These are phyloP conservation scores for Macroglossus sobrinus DNA, from an alignment of 2,113 vertebrate species.

Conservation along the genomic window DNA sequence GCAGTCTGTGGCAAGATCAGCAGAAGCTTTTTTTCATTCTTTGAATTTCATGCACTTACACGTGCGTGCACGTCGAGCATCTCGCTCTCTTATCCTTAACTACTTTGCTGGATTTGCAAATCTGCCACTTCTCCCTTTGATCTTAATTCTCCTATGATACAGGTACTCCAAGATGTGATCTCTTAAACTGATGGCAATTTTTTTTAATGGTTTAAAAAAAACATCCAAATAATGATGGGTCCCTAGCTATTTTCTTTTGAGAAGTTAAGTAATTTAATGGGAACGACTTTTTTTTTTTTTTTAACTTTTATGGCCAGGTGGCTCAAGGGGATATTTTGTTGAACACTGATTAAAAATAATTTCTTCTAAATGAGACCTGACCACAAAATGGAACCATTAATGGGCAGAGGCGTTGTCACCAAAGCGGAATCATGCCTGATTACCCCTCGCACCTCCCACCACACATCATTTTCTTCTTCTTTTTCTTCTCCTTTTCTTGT, in stretches of 20 bases:
- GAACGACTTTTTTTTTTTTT: constrained; percentile 16
- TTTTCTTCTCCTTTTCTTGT: constrained; percentile 76
- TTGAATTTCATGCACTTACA: background rate
- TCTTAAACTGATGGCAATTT: constrained; percentile 81
- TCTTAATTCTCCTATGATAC: constrained; percentile 81
- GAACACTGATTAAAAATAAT: constrained; percentile 90
- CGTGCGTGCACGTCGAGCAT: background rate
- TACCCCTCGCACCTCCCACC: constrained; percentile 77
- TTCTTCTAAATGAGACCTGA: constrained; percentile 90
- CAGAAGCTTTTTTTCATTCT: background rate
- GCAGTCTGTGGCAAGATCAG: background rate
- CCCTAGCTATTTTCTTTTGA: constrained; percentile 83
- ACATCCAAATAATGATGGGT: constrained; percentile 80
- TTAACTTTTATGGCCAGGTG: constrained; percentile 83
- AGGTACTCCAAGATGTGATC: constrained; percentile 80
- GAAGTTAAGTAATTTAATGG: constrained; percentile 85
- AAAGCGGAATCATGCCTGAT: constrained; percentile 82
- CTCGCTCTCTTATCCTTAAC: constrained; percentile 27
- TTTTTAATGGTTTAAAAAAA: constrained; percentile 82
- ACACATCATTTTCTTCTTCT: constrained; percentile 72
- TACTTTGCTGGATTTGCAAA: constrained; percentile 57
- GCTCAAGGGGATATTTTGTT: constrained; percentile 87
- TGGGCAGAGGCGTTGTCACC: constrained; percentile 82
- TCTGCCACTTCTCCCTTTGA: constrained; percentile 68
- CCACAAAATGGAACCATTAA: constrained; percentile 88